Evolutionary conservation across 2,888 invertebrate species (phyloP).

Genomic region (Andricus quercusramuli): DNA sequence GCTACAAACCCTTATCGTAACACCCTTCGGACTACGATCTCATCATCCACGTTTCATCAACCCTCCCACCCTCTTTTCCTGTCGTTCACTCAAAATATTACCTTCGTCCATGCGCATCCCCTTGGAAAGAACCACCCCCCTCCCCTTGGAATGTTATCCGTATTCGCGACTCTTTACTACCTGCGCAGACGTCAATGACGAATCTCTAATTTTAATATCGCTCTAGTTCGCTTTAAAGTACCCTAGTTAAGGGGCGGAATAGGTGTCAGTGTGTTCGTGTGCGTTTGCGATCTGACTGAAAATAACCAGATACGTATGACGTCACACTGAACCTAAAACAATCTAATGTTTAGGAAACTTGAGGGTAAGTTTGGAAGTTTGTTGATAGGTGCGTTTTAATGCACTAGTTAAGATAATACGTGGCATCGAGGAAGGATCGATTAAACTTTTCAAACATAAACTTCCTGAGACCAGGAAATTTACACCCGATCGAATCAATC

Average conservation of each 20-base stretch:
- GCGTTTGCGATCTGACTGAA: not conserved
- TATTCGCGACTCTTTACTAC: slow-evolving; percentile 44
- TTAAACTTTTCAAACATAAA: slow-evolving; percentile 50
- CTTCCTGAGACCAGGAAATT: slow-evolving; percentile 38
- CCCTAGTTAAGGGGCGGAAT: slow-evolving; percentile 61
- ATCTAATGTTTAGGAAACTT: slow-evolving; percentile 41
- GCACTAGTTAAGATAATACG: not conserved
- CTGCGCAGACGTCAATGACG: slow-evolving; percentile 8
- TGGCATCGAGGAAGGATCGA: slow-evolving; percentile 48
- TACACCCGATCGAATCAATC: slow-evolving; percentile 52
- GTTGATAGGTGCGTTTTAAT: not conserved
- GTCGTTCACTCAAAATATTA: slow-evolving; percentile 67
- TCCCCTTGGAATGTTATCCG: slow-evolving; percentile 44
- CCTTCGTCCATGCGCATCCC: slow-evolving; percentile 49
- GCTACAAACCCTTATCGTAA: slow-evolving; percentile 73
- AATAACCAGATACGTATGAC: slow-evolving; percentile 45
- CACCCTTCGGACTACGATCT: slow-evolving; percentile 63
- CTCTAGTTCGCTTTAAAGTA: slow-evolving; percentile 70
- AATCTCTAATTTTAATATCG: slow-evolving; percentile 70
- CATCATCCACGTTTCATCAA: slow-evolving; percentile 19
- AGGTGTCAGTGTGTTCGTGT: not conserved
- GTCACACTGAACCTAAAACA: not conserved
- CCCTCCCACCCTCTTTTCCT: slow-evolving; percentile 45
- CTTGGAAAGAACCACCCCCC: slow-evolving; percentile 50
- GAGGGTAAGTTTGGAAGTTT: not conserved